phyloP scores from a whole-genome alignment of 2,888 invertebrate species.

The Cataglyphis cursor region DNA sequence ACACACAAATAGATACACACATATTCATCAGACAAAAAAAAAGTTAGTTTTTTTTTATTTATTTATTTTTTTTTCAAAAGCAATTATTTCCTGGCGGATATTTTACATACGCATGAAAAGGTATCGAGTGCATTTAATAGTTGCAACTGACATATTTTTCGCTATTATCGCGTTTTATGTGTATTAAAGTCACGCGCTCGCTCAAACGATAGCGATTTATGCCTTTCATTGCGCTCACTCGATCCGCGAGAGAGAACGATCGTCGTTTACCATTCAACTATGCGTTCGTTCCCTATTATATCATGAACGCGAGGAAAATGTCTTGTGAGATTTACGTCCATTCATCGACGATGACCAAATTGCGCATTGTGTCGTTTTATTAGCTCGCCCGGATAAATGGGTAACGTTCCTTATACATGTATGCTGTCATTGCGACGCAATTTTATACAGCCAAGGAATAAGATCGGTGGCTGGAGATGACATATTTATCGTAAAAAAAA shows the following conservation, averaged over 20 bases:
- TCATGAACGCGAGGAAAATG: slow-evolving; percentile 52
- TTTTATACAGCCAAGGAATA: background rate
- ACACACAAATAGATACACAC: background rate
- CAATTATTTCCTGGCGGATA: slow-evolving; percentile 8
- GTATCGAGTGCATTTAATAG: slow-evolving; percentile 5
- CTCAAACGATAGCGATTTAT: slow-evolving; percentile 46
- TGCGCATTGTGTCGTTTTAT: slow-evolving; percentile 63
- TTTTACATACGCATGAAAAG: background rate
- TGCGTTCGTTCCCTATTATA: slow-evolving; percentile 31
- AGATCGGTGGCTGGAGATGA: background rate
- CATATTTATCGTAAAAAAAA: background rate
- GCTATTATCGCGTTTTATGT: slow-evolving; percentile 27
- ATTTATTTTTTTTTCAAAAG: background rate
- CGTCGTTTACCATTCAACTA: slow-evolving; percentile 31
- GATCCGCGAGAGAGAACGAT: slow-evolving; percentile 32
- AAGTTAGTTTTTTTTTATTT: too few relatives aligned
- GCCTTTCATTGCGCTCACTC: slow-evolving; percentile 44
- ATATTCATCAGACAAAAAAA: background rate
- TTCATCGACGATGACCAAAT: slow-evolving; percentile 62
- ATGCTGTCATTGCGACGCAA: background rate
- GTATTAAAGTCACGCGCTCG: slow-evolving; percentile 42
- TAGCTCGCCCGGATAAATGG: slow-evolving; percentile 44
- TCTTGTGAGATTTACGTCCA: slow-evolving; percentile 56
- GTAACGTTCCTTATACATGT: slow-evolving; percentile 27
- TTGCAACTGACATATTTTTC: slow-evolving; percentile 12